Base-by-base conservation (phyloP, 2,113 vertebrate species). In the Acrocephalus kingi region DNA sequence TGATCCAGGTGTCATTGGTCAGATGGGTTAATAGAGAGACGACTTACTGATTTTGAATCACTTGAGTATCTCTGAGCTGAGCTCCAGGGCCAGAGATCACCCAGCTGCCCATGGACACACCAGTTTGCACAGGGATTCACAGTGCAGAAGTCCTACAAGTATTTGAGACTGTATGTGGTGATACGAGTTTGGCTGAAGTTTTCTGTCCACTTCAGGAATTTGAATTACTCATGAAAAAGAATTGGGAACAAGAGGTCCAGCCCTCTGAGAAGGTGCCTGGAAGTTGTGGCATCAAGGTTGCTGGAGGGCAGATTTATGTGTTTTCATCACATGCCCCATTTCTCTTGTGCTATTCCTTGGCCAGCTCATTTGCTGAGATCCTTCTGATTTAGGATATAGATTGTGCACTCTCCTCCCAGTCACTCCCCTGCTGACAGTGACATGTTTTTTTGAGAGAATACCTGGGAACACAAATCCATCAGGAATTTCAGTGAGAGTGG, bases 381-480 rank as follows among this genome's bases (percentile, higher is more conserved):
- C 39, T 77, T 86, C 88, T 94, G 92, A 78, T 96, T 90, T 92
- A 94, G 54, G 85, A 46, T 78, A 88, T 25, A 33, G 84, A 88
- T 86, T 84, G 90, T 83, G 41, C 31, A 5, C 71, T 93, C 68
- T 56, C 87, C 92, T 96, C 92, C 96, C 90, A 88, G 45, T 56
- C 83, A 72, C 72, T 92, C 54, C 79, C 39, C 72, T 78, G 80
- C 84, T 96, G 95, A 89, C 73, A 89, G 61, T 49, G 89, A 55
- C 59, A 21, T 10, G 86, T 69, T 77, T 73, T 93, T 90, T 55
- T 89, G 68, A 72, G 76, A 93, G 43, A 52, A 67, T 48, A 87
- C 66, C 56, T 61, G 45, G 61, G 79, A 84, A 64, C 64, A 71
- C 27, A 94, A 86, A 91, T 90, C 90, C 79, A 61, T 84, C 83